A percentile compares a stretch with the other conserved stretches of the same genome.
Evolutionary conservation across 2,797 vertebrate genomes (phyloP).

Genomic region (Hypotaenidia philippensis): DNA sequence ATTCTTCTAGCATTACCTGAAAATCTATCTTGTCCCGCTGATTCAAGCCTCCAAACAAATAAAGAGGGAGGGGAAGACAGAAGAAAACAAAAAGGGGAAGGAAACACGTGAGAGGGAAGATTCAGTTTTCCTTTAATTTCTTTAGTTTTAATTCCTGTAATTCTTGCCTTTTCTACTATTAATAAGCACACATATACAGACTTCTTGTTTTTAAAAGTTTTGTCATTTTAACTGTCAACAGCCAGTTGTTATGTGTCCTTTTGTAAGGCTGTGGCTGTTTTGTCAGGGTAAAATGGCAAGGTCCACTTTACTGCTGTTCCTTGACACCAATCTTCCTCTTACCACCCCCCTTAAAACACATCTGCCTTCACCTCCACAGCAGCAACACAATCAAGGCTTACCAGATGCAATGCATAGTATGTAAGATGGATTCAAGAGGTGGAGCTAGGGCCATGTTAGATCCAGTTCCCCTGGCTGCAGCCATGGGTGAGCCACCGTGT

Average conservation of each 20-base stretch:
- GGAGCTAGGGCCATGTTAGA: neutral
- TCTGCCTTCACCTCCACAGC: too few relatives aligned
- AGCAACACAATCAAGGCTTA: fast-evolving
- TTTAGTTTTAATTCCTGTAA: neutral
- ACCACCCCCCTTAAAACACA: too few relatives aligned
- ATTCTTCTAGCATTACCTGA: neutral
- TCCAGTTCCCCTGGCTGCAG: fast-evolving
- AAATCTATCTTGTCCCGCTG: neutral
- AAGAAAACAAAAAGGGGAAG: neutral
- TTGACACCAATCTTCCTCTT: neutral
- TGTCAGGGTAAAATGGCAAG: fast-evolving
- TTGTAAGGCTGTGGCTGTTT: neutral
- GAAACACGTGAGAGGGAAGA: neutral
- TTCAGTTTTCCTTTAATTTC: neutral
- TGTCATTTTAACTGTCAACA: neutral
- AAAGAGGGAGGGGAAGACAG: neutral
- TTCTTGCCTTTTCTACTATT: neutral
- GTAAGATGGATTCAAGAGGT: neutral
- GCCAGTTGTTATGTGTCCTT: fast-evolving
- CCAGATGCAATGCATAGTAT: neutral
- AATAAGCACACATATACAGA: neutral
- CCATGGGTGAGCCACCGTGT: fast-evolving
- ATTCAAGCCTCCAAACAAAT: neutral
- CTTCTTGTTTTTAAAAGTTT: neutral
- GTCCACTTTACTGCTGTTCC: neutral